Evolutionary conservation across 1,140 invertebrate genomes (phyloP), one percentile per base, ranked within the genome.

Genomic region (Ptiloglossa arizonensis): DNA sequence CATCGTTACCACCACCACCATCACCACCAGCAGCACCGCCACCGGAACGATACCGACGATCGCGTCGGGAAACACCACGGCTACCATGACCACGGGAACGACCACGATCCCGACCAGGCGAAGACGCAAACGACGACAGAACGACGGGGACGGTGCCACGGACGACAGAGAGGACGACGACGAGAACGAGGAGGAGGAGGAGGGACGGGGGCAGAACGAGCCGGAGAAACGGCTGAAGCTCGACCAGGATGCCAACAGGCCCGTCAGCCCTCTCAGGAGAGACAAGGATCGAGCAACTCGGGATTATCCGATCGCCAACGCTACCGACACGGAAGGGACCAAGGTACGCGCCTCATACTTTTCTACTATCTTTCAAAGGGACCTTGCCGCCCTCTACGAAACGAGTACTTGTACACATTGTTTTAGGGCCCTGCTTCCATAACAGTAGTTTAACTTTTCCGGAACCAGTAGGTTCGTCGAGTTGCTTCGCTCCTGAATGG

Each of bases 131-230:
- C 79, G 79, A 27, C 76, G 80, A 22, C 76, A 68, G 29, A 83
- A 80, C 67, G 77, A 82, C 69, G 74, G 75, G 22, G 79, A 86
- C n/a, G 54, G 76, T 41, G 74, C 83, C 79, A 82, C 87, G 68
- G 78, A 80, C 62, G 80, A 68, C 41, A 71, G 76, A 77, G 68
- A 89, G 59, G 87, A 89, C 63, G 93, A 93, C 80, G 94, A 76
- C 92, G 93, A 88, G 90, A 83, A 93, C 91, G 79, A 92, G 90
- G 38, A 91, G 48, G 82, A 86, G 63, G 86, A 87, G 57, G 84
- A 84, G 41, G 72, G 71, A 41, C 68, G 74, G 52, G 80, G 87
- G 13, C 79, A 67, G 69, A 69, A 62, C 62, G 88, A 88, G 56
- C 70, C 54, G 59, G 87, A 90, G 67, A 89, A 86, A 77, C 88